phyloP scores from a whole-genome alignment of 2,888 invertebrate genomes.

The Rhagonycha fulva region DNA sequence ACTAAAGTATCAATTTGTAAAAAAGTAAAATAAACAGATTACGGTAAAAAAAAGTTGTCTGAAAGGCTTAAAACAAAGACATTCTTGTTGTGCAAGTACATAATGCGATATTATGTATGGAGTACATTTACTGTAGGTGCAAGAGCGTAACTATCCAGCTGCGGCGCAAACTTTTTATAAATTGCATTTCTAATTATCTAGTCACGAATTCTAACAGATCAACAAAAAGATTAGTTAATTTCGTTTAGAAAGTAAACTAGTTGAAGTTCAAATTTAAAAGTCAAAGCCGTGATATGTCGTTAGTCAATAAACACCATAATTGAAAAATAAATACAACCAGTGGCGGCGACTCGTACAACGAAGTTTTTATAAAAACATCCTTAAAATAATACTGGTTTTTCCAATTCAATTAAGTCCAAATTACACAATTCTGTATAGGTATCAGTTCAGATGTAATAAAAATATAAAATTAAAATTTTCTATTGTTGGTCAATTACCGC shows the following conservation, averaged over 20 bases:
- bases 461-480: no score
- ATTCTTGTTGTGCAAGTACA: background rate
- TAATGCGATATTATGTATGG: background rate
- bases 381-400: no score
- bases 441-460: no score
- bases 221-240: slow-evolving; percentile 10
- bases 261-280: background rate
- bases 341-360: background rate
- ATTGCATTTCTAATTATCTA: slow-evolving; percentile 13
- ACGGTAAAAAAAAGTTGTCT: background rate
- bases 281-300: slow-evolving; percentile 2
- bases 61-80: background rate
- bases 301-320: background rate
- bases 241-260: slow-evolving; percentile 5
- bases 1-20: background rate
- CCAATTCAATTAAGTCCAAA: no score
- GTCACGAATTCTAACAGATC: slow-evolving; percentile 7
- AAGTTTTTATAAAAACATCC: background rate
- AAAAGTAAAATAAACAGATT: background rate
- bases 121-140: slow-evolving; percentile 2
- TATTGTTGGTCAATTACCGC: no score
- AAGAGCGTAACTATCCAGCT: slow-evolving; percentile 4
- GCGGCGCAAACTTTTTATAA: slow-evolving; percentile 8
- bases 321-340: background rate
- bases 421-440: no score